phyloP scores from a whole-genome alignment of 2,888 invertebrate genomes.

The Xestoiulus laeticollis region DNA sequence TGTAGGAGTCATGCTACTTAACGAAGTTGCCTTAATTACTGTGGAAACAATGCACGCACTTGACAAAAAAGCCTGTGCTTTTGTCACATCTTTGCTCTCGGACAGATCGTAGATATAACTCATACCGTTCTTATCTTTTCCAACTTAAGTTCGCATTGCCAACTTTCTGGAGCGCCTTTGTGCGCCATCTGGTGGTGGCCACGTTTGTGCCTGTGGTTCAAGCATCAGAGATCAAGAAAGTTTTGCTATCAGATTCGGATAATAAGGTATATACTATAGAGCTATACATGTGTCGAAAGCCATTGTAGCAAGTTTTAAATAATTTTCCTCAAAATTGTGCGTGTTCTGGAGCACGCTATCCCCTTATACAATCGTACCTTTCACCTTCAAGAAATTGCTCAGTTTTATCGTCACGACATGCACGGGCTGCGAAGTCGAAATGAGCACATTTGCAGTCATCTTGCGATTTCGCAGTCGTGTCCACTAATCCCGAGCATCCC shows the following conservation, averaged over 20 bases:
- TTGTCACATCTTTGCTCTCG: constrained; percentile 9
- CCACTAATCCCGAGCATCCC: neutral
- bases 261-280: no score
- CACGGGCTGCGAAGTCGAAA: neutral
- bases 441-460: neutral
- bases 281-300: no score
- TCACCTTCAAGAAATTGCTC: no score
- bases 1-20: constrained; percentile 40
- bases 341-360: no score
- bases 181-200: neutral
- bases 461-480: neutral
- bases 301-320: no score
- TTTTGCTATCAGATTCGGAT: no score
- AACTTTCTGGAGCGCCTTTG: neutral
- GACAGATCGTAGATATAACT: constrained; percentile 32
- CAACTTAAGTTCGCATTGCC: neutral
- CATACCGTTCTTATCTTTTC: neutral
- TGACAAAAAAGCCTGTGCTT: neutral
- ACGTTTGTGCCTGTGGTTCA: no score
- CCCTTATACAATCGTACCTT: no score
- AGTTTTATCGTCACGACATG: no score
- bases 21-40: constrained; percentile 27
- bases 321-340: no score
- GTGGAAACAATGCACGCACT: neutral
- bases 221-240: no score